Percentiles rank a stretch among this genome's conserved stretches.
Conservation (phyloP, 1,140 invertebrate genomes). For the Orussus abietinus region DNA sequence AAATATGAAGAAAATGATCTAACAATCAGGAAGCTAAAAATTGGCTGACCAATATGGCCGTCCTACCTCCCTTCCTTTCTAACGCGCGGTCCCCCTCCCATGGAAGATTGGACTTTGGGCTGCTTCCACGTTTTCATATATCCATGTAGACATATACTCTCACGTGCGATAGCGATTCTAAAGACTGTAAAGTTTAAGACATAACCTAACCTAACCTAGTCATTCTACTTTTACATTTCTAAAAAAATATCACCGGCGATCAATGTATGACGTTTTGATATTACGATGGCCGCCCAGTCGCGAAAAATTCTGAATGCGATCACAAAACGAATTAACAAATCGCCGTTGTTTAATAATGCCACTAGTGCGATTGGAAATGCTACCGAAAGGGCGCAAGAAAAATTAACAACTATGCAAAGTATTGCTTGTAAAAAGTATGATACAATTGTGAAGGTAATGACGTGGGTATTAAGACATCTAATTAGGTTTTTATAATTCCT, state of each 20-base stretch:
- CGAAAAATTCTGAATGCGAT: constrained; percentile 30
- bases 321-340: constrained; percentile 27
- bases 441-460: constrained; percentile 38
- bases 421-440: constrained; percentile 32
- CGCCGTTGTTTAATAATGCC: constrained; percentile 27
- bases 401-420: constrained; percentile 30
- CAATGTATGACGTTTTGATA: background rate
- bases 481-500: background rate
- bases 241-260: background rate
- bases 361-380: constrained; percentile 27
- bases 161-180: background rate
- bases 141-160: too few relatives aligned
- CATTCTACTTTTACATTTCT: background rate
- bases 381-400: constrained; percentile 30
- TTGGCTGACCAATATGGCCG: too few relatives aligned
- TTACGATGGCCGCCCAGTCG: constrained; percentile 27
- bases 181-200: background rate
- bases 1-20: too few relatives aligned
- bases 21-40: too few relatives aligned
- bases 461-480: too few relatives aligned
- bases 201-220: constrained; percentile 1
- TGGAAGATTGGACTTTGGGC: too few relatives aligned
- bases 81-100: too few relatives aligned
- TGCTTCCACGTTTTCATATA: too few relatives aligned
- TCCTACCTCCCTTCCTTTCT: too few relatives aligned